Percentiles rank a stretch among this genome's conserved stretches.
phyloP scores from a whole-genome alignment of 2,797 vertebrate species.

The Leptatherina wallacei region DNA sequence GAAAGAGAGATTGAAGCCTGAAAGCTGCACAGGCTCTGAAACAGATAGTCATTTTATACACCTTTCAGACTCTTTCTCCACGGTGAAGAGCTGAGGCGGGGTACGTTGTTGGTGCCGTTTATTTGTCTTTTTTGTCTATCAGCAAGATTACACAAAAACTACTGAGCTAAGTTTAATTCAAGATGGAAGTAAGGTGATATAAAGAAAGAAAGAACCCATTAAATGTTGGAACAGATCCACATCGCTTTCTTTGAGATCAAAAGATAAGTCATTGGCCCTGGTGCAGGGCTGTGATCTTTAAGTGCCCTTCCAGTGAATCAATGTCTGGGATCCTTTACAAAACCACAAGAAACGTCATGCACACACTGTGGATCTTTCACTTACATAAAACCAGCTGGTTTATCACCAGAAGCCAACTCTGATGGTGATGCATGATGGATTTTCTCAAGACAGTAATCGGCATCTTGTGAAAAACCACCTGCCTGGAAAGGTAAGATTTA shows the following conservation, averaged over 20 bases:
- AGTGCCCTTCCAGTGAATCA: neutral
- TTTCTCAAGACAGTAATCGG: neutral
- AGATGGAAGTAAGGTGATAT: neutral
- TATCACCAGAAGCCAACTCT: neutral
- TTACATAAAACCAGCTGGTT: slow-evolving; percentile 7
- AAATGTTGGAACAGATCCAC: neutral
- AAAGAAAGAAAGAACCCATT: neutral
- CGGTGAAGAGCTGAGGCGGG: neutral
- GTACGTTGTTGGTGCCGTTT: neutral
- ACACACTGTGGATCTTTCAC: neutral
- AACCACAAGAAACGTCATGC: neutral
- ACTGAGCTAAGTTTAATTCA: neutral
- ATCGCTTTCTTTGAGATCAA: neutral
- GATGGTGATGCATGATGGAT: neutral
- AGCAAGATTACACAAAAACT: neutral
- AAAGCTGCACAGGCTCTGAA: neutral
- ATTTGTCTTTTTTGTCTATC: neutral
- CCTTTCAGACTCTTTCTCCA: neutral
- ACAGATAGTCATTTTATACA: neutral
- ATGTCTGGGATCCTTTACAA: neutral
- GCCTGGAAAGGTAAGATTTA: neutral
- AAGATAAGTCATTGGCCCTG: neutral
- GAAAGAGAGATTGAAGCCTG: neutral
- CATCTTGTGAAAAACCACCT: neutral
- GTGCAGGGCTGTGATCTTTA: neutral